A percentile compares a stretch with the other conserved stretches of the same genome.
Evolutionary conservation across 1,140 invertebrate species (phyloP).

Genomic region (Reticulitermes speratus): DNA sequence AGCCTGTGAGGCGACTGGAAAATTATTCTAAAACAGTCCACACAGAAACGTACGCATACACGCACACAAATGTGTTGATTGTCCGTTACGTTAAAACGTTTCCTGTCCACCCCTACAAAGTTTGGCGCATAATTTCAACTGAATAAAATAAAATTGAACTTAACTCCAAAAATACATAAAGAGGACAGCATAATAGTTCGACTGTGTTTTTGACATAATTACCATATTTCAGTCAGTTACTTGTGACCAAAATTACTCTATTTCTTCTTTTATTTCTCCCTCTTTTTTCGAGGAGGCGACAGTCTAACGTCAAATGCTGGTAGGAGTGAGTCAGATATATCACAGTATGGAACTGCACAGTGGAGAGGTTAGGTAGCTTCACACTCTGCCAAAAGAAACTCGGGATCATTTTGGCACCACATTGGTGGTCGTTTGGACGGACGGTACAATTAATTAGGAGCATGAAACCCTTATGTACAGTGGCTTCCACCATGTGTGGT

Average conservation of each 20-base stretch:
- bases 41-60: too few relatives aligned
- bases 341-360: neutral
- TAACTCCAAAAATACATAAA: neutral
- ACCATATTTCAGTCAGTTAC: conserved; percentile 1
- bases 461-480: neutral
- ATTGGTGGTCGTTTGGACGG: neutral
- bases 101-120: neutral
- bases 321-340: neutral
- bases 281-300: too few relatives aligned
- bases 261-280: neutral
- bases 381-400: conserved; percentile 7
- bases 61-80: too few relatives aligned
- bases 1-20: too few relatives aligned
- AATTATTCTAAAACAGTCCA: too few relatives aligned
- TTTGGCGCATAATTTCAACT: neutral
- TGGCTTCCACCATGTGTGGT: neutral
- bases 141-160: neutral
- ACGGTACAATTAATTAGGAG: neutral
- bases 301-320: neutral
- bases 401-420: neutral
- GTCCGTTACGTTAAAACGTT: neutral
- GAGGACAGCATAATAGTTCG: neutral
- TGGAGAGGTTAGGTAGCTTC: neutral
- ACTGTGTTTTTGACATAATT: neutral
- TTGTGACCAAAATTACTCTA: neutral